Evolutionary conservation across 2,113 vertebrate genomes (phyloP), one percentile per base, ranked within the genome.

Genomic region (Equus przewalskii): DNA sequence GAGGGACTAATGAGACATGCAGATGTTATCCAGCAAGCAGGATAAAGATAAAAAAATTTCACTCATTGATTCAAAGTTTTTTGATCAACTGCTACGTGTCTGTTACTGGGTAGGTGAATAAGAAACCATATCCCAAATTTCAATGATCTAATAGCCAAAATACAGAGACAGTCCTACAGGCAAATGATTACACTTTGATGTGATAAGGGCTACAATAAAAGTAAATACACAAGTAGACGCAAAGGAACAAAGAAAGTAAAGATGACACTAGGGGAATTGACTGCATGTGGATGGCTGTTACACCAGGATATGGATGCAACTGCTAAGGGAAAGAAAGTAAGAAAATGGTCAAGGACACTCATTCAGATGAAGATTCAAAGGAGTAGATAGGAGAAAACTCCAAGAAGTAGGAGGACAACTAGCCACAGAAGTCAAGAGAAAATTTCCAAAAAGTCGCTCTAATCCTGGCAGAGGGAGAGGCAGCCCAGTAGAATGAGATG

Each of bases 191-290:
- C 3, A 62, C 10, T 83, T 60, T 51, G 36, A 83, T 49, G n/a
- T 58, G 24, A 51, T 41, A 70, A 92, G 54, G 33, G 7, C 10
- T 18, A 70, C 19, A 83, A 18, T 12, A 70, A 93, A 89, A 46
- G 13, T 33, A 83, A 89, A 67, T 64, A 54, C 7, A 88, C 12
- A 26, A 64, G 9, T 69, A 92, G 10, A 24, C 33, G 0, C 36
- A 62, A 91, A 33, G 41, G 49, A 90, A 76, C 7, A 69, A 76
- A 51, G 7, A 82, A 95, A 73, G 7, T 33, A 70, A 95, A 97
- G 49, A 67, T 81, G 51, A 70, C 26, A 12, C 3, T 30, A 14
- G 14, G 33, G 41, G 28, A 41, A 87, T 69, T 26, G 89, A 41
- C 4, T 69, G 1, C 28, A 18, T 18, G 12, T 33, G 16, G 36